Base-by-base conservation (phyloP, 2,113 vertebrate genomes). In the Pygathrix nemaeus region DNA sequence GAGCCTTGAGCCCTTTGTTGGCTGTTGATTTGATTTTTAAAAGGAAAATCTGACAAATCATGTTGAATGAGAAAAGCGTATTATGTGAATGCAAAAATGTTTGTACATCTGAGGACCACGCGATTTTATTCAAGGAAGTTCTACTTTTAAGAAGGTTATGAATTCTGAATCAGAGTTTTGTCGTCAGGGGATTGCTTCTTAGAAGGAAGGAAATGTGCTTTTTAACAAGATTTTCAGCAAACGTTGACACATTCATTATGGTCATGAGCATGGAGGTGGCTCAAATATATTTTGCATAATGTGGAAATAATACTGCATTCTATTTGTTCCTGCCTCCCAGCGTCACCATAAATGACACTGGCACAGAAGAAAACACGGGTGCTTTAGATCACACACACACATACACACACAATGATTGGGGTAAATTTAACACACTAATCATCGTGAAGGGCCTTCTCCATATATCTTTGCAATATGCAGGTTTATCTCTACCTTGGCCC, bases 201-300 rank as follows among this genome's bases (percentile, higher is more conserved):
- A 96, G 95, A 76, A 96, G 90, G 92, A 95, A 98, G 88, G 90
- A 84, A 96, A 96, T 94, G 88, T 86, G 82, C 96, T 96, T 95
- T 95, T 86, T 90, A 97, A 98, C 98, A 95, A 97, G 97, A 97
- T 96, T 96, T 96, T 75, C 86, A 93, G 97, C 94, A 90, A 96
- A 95, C 68, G 66, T 97, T 84, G 97, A 97, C 97, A 97, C 97
- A 97, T 92, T 94, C 92, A 96, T 97, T 97, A 90, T 61, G 84
- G 64, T 93, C 78, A 48, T 81, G 88, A 94, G 88, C 76, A 80
- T 20, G 79, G 92, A 96, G 95, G 90, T 89, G 55, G 89, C 89
- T 93, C 90, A 72, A 21, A 85, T 92, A 48, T 76, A 48, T 68
- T 97, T 96, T 96, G 94, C 83, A 94, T 96, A 93, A 96, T 73